Conservation (phyloP, 2,113 vertebrate species). For the Siniperca chuatsi region DNA sequence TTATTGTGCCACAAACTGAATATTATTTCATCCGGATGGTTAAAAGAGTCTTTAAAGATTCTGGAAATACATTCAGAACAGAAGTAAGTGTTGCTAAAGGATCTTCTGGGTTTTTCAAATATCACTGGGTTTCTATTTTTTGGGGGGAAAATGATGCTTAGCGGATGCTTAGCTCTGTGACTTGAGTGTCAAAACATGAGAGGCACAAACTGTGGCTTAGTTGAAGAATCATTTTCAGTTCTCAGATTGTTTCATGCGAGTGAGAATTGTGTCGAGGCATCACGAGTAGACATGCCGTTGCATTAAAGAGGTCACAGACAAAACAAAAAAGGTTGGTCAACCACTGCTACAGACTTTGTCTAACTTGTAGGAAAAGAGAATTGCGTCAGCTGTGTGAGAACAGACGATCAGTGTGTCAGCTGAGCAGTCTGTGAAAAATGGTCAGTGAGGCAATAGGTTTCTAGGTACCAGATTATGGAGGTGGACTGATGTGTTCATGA, state of each 20-base stretch:
- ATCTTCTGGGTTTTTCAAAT: background rate
- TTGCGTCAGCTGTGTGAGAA: slow-evolving; percentile 16
- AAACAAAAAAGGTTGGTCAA: slow-evolving; percentile 13
- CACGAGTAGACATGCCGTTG: background rate
- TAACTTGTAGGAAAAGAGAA: slow-evolving; percentile 18
- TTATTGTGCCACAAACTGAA: background rate
- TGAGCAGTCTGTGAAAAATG: slow-evolving; percentile 7
- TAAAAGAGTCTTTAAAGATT: background rate
- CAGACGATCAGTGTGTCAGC: slow-evolving; percentile 32
- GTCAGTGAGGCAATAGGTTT: slow-evolving; percentile 47
- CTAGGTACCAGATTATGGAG: slow-evolving; percentile 15
- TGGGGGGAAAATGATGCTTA: background rate
- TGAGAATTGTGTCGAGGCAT: background rate
- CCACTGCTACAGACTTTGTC: background rate
- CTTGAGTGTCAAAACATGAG: background rate
- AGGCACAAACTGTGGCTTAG: background rate
- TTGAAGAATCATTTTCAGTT: background rate
- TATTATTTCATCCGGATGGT: background rate
- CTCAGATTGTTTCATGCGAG: background rate
- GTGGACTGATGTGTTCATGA: slow-evolving; percentile 26
- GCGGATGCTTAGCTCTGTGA: background rate
- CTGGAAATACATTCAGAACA: background rate
- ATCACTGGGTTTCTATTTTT: background rate
- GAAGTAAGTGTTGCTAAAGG: background rate
- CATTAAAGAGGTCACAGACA: background rate